phyloP scores from a whole-genome alignment of 2,113 vertebrate species.

The Gyps fulvus region DNA sequence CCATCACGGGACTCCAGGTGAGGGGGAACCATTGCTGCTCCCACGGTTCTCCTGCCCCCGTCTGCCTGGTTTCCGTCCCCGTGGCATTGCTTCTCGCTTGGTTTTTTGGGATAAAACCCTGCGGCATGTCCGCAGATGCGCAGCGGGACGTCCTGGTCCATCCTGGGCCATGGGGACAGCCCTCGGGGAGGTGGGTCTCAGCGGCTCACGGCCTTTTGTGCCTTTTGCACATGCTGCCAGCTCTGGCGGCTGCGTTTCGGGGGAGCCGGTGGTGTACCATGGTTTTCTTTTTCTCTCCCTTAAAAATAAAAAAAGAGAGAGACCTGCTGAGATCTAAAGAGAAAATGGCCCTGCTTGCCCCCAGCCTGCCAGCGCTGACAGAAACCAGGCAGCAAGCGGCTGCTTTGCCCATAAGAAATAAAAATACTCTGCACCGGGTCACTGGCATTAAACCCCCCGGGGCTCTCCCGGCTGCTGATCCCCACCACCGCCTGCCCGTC shows the following conservation, averaged over 20 bases:
- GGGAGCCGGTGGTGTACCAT: fast-evolving
- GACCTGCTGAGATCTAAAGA: neutral
- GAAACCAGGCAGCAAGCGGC: too few relatives aligned
- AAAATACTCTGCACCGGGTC: too few relatives aligned
- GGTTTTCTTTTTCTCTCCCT: neutral
- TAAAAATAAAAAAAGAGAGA: neutral
- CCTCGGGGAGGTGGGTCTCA: neutral
- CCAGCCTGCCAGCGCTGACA: too few relatives aligned
- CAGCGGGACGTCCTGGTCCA: fast-evolving
- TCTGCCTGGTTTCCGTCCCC: fast-evolving
- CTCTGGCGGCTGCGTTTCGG: fast-evolving
- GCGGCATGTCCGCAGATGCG: fast-evolving
- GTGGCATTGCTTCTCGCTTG: fast-evolving
- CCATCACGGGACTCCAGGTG: conserved; percentile 95
- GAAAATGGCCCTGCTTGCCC: too few relatives aligned
- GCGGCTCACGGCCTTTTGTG: fast-evolving
- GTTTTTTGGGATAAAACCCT: neutral
- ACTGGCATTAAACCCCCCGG: too few relatives aligned
- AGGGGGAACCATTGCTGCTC: neutral
- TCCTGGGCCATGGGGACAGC: neutral
- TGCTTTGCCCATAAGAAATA: too few relatives aligned
- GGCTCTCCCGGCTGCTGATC: too few relatives aligned
- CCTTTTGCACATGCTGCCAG: neutral
- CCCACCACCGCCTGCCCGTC: too few relatives aligned
- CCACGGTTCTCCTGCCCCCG: fast-evolving